phyloP scores from a whole-genome alignment of 2,888 invertebrate species.

The Alentia gelatinosa region DNA sequence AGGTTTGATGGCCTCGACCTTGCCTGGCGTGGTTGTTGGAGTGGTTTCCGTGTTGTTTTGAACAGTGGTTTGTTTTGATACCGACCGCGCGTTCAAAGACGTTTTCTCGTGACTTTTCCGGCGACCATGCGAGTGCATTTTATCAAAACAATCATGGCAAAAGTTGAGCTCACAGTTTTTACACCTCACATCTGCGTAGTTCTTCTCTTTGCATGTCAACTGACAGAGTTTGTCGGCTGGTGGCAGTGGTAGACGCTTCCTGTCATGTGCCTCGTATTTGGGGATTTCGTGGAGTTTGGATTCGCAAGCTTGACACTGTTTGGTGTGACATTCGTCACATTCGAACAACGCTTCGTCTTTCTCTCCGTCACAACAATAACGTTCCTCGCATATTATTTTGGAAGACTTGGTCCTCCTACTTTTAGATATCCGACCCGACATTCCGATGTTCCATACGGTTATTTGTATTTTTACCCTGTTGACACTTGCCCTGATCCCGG shows the following conservation, averaged over 20 bases:
- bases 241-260: slow-evolving; percentile 70
- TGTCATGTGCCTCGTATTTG: slow-evolving; percentile 76
- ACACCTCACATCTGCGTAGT: slow-evolving; percentile 79
- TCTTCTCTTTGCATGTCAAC: slow-evolving; percentile 73
- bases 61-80: background rate
- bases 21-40: background rate
- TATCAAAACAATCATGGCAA: slow-evolving; percentile 78
- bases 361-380: slow-evolving; percentile 74
- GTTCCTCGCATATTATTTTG: slow-evolving; percentile 74
- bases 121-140: slow-evolving; percentile 64
- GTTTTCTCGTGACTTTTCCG: slow-evolving; percentile 30
- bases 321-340: slow-evolving; percentile 78
- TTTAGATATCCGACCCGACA: slow-evolving; percentile 29
- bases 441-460: slow-evolving; percentile 34
- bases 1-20: slow-evolving; percentile 66
- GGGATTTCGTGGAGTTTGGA: slow-evolving; percentile 73
- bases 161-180: slow-evolving; percentile 75
- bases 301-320: slow-evolving; percentile 79
- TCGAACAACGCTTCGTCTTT: slow-evolving; percentile 73
- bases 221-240: slow-evolving; percentile 76
- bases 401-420: slow-evolving; percentile 72
- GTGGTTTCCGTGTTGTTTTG: slow-evolving; percentile 62
- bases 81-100: background rate
- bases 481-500: background rate
- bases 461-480: background rate